Conservation (phyloP, 2,797 vertebrate species). For the Crenuchus spilurus region DNA sequence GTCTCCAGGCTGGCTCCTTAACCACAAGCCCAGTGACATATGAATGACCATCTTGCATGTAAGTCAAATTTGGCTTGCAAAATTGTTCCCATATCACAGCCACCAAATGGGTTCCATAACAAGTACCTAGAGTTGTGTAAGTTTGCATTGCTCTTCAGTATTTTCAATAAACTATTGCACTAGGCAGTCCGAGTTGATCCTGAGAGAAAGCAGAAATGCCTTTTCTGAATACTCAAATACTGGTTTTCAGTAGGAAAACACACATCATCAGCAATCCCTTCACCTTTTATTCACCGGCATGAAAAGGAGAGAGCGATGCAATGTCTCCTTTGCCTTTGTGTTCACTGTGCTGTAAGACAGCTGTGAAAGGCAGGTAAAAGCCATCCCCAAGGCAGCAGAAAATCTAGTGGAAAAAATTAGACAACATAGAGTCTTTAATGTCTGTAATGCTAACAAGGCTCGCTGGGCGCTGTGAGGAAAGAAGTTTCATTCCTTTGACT, state of each 20-base stretch:
- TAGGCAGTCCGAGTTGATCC: neutral
- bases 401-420: constrained; percentile 25
- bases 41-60: no score
- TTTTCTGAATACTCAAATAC: no score
- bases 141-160: neutral
- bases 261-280: no score
- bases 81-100: no score
- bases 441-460: constrained; percentile 47
- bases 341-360: neutral
- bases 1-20: no score
- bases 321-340: constrained; percentile 7
- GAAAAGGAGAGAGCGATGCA: no score
- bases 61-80: no score
- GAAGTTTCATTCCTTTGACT: constrained; percentile 31
- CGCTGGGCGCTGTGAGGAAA: constrained; percentile 3
- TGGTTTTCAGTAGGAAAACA: no score
- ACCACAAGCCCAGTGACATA: no score
- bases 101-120: no score
- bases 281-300: no score
- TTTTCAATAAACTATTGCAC: neutral
- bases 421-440: constrained; percentile 41
- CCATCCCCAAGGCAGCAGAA: constrained; percentile 24
- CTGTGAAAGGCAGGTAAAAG: neutral
- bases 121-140: no score
- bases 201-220: neutral